These are phyloP conservation scores for Ophioderma brevispina DNA, from an alignment of 35 echinoderm and acorn worm genomes.

Conservation along the genomic window DNA sequence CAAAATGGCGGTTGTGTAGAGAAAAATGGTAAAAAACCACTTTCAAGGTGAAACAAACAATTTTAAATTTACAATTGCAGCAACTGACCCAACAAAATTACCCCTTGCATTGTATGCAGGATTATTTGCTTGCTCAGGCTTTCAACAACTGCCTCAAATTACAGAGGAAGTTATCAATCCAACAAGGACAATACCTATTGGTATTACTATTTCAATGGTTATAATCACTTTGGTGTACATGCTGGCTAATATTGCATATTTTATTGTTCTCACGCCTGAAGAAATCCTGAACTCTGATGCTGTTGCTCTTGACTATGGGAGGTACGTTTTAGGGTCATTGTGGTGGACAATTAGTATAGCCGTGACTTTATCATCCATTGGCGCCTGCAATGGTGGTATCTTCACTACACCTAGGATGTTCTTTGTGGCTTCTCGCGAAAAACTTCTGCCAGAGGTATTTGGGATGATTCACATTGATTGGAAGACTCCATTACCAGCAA, in stretches of 20 bases:
- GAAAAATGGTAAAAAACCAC: too few relatives aligned
- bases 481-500: conserved; percentile 71
- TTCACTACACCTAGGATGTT: conserved; percentile 79
- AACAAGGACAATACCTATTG: conserved; percentile 7
- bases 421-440: conserved; percentile 80
- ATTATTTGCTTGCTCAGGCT: not conserved
- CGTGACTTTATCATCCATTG: conserved; percentile 72
- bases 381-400: conserved; percentile 70
- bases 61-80: not conserved
- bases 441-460: conserved; percentile 61
- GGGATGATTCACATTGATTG: conserved; percentile 76
- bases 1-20: too few relatives aligned
- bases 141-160: not conserved
- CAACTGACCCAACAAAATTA: not conserved
- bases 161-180: not conserved
- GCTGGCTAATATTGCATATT: conserved; percentile 22
- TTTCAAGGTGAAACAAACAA: conserved; percentile 33
- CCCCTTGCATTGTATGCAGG: not conserved
- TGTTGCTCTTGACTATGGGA: conserved; percentile 35
- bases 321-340: conserved; percentile 49
- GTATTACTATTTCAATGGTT: not conserved
- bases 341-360: conserved; percentile 58
- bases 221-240: not conserved
- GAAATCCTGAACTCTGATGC: conserved; percentile 24
- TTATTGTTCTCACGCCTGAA: conserved; percentile 10